Base-by-base conservation (phyloP, 2,797 vertebrate species). In the Thamnophis elegans region DNA sequence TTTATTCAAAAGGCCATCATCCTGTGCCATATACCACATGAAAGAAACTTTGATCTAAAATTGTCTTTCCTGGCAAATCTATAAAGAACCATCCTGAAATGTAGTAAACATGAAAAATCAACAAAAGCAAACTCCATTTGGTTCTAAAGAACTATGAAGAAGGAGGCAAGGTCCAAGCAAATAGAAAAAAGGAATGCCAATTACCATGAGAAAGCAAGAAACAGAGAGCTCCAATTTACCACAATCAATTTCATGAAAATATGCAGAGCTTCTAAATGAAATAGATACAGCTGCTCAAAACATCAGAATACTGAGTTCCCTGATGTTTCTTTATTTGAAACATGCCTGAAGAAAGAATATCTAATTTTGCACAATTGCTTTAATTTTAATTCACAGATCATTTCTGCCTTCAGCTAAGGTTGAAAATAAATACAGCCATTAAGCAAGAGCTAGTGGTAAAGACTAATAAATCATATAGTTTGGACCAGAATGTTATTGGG, bases 1-100 rank as follows among this genome's bases (percentile, higher is more conserved):
- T 96, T 95, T n/a, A 6, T 90, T 88, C 65, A 92, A 93, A 88
- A 96, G 96, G 95, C 96, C 92, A 91, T 90, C 97, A 96, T 97
- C 96, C 97, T 96, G 96, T 96, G 94, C 94, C 97, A 96, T 94
- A 94, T 95, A 95, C 96, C 96, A 94, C 0, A 0, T 18, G 82
- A 36, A 22, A 60, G 85, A 16, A 51, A 78, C 91, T 93, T 22
- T 90, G 92, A 11, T 92, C 0, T 0, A 3, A 94, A 73, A 8
- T 14, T 13, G 1, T 65, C 28, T 3, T 1, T 22, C 51, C 88
- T 92, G 82, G 28, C 5, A 93, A 60, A 60, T 65, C 88, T 89
- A 28, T 0, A 18, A 7, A 59, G 62, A 53, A 32, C 47, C 91
- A 60, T 28, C 22, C 2, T 55, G 13, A 94, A 95, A 94, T 0